Evolutionary conservation across 1,140 invertebrate species (phyloP).

Genomic region (Odontomachus brunneus): DNA sequence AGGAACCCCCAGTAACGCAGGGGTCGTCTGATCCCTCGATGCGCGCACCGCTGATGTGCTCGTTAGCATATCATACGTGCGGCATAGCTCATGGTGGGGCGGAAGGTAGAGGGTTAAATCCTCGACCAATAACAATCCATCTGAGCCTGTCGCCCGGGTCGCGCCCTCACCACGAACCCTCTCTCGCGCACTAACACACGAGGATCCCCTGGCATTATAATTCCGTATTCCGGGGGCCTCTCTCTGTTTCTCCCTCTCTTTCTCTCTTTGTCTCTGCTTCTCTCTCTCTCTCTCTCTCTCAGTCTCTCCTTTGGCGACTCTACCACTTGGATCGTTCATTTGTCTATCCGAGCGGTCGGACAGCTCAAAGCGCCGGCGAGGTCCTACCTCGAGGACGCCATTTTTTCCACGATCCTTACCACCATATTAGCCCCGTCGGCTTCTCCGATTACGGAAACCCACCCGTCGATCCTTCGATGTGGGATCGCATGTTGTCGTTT

Average conservation of each 20-base stretch:
- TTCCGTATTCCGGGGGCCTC: conserved; percentile 24
- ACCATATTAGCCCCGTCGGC: conserved; percentile 63
- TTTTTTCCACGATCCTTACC: conserved; percentile 65
- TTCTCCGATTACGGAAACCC: conserved; percentile 77
- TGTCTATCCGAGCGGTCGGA: conserved; percentile 76
- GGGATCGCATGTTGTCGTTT: conserved; percentile 2
- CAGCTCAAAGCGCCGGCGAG: conserved; percentile 60
- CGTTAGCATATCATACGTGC: conserved; percentile 80
- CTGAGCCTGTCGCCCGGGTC: conserved; percentile 70
- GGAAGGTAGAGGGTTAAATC: conserved; percentile 74
- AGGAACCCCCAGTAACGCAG: conserved; percentile 55
- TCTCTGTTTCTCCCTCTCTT: conserved; percentile 24
- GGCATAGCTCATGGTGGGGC: conserved; percentile 59
- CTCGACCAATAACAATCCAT: conserved; percentile 80
- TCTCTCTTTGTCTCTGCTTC: conserved; percentile 23
- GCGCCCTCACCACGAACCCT: conserved; percentile 55
- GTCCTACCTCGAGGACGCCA: conserved; percentile 72
- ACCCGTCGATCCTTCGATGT: conserved; percentile 34
- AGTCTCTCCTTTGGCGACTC: conserved; percentile 43
- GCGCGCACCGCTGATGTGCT: conserved; percentile 73
- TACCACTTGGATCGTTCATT: conserved; percentile 76
- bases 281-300: conserved; percentile 8
- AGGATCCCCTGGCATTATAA: conserved; percentile 32
- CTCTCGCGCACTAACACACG: conserved; percentile 30
- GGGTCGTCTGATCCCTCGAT: conserved; percentile 67